Percentiles rank a stretch among this genome's conserved stretches.
Conservation (phyloP, 2,113 vertebrate genomes). For the Aptenodytes forsteri region DNA sequence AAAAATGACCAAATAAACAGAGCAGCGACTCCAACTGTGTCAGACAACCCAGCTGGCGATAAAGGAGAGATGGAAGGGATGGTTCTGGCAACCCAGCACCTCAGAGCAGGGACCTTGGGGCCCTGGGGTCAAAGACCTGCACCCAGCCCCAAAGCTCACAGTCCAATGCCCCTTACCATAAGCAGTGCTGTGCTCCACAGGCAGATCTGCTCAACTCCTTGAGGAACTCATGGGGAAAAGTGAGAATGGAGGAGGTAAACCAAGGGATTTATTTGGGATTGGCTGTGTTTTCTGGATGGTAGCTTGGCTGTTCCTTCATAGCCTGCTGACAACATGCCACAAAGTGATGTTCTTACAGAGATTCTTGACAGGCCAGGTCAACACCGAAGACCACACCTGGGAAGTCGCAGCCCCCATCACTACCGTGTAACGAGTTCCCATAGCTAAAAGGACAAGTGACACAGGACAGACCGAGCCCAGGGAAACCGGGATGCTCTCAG, state of each 20-base stretch:
- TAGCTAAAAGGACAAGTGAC: not conserved
- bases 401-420: not conserved
- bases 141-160: not conserved
- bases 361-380: not conserved
- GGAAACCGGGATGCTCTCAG: not conserved
- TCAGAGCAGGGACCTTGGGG: not conserved
- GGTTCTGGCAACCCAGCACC: not conserved
- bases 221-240: not conserved
- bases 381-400: not conserved
- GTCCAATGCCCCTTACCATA: not conserved
- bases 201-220: not conserved
- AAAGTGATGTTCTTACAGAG: not conserved
- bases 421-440: fast-evolving
- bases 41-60: not conserved
- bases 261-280: not conserved
- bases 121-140: not conserved
- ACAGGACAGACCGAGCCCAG: not conserved
- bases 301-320: not conserved
- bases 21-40: not conserved
- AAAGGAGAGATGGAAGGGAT: not conserved
- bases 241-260: not conserved
- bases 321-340: not conserved
- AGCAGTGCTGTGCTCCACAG: not conserved
- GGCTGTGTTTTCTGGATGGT: no score
- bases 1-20: conserved; percentile 14